Base-by-base conservation (phyloP, 35 echinoderm and acorn worm genomes). In the Ptychodera flava region DNA sequence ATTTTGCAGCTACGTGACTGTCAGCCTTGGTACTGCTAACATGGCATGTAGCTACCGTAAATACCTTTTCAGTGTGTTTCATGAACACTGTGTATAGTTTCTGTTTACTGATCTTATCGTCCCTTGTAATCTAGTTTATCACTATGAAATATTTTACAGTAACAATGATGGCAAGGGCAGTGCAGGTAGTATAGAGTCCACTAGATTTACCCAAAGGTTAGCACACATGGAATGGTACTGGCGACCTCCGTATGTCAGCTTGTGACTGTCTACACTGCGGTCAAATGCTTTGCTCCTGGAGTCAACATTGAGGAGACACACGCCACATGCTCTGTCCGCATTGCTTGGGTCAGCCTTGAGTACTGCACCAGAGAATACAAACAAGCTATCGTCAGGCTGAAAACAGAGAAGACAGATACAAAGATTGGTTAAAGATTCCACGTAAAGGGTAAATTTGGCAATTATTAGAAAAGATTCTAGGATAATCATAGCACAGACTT, bases 141-240 rank as follows among this genome's bases (percentile, higher is more conserved):
- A 36, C 33, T 36, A 16, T 36, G 33, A 14, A 15, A 80, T 80
- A 34, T 78, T 29, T 97, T 82, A 98, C 6, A 99, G 85, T n/a
- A n/a, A n/a, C 78, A 99, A 45, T 28, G 87, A 82, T 77, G 94
- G 88, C 29, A 99, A 82, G 87, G 96, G 96, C 83, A 99, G 75
- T 75, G 96, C 96, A 35, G 96, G 96, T 16, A 99, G 53, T 29
- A 99, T 85, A 27, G 96, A 99, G 85, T 99, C 96, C 36, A 99
- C 96, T 88, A 99, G 92, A 31, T 99, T 99, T 33, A 99, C 96
- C 96, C 96, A 99, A 0, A 99, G 93, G 79, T 99, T 99, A 77
- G 96, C 96, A 85, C 96, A 99, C 1, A 93, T 99, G 31, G 96
- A 86, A 76, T 99, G 96, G 83, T 99, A 99, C 81, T 94, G 96